Percentiles rank a stretch among this genome's conserved stretches.
phyloP scores from a whole-genome alignment of 53 echinoderm and acorn worm species.

The Echinarachnius parma region DNA sequence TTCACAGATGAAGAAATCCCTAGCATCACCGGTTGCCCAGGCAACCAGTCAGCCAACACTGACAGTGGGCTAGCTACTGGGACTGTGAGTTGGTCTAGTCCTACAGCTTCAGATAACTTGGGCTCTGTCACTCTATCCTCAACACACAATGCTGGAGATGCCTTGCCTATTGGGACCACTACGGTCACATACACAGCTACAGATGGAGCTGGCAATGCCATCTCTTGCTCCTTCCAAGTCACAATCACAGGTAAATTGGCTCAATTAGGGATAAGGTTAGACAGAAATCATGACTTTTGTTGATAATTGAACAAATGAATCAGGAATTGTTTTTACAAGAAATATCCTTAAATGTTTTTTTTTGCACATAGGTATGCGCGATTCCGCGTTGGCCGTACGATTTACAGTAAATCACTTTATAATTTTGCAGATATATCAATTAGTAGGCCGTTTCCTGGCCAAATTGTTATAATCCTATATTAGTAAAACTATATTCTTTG shows the following conservation, averaged over 20 bases:
- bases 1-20: slow-evolving; percentile 26
- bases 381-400: no score
- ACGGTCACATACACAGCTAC: slow-evolving; percentile 8
- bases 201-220: slow-evolving; percentile 19
- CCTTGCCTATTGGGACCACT: slow-evolving; percentile 7
- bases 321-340: no score
- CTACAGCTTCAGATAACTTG: slow-evolving; percentile 1
- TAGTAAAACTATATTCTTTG: no score
- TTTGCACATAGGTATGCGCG: no score
- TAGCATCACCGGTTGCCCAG: slow-evolving; percentile 17
- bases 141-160: neutral
- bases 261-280: no score
- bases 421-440: no score
- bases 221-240: slow-evolving; percentile 6
- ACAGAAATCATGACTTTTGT: no score
- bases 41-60: neutral
- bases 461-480: no score
- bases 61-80: neutral
- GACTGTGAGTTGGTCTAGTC: slow-evolving; percentile 13
- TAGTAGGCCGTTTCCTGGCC: no score
- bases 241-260: slow-evolving; percentile 15
- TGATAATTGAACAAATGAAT: no score
- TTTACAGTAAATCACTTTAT: no score
- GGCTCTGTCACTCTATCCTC: neutral
- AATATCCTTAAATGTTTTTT: no score